Evolutionary conservation across 2,797 vertebrate genomes (phyloP).

Genomic region (Oreortyx pictus): DNA sequence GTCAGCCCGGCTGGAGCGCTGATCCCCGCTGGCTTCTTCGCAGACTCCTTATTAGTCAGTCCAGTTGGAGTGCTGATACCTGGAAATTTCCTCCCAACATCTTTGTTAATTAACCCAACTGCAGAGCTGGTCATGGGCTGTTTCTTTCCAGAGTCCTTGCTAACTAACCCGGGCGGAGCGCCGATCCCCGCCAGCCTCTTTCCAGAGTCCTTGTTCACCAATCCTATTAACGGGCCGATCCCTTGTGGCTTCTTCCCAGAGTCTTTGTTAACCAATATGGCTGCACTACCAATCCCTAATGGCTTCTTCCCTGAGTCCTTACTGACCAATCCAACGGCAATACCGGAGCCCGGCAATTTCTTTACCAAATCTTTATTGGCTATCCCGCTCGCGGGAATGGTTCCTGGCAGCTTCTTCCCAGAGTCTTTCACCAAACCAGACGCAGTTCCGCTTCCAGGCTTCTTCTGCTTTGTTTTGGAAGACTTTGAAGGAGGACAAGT

Average conservation of each 20-base stretch:
- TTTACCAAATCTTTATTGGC: slow-evolving; percentile 79
- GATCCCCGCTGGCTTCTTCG: slow-evolving; percentile 76
- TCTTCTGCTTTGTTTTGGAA: slow-evolving; percentile 90
- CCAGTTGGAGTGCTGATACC: slow-evolving; percentile 69
- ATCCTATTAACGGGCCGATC: slow-evolving; percentile 72
- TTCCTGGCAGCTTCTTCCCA: slow-evolving; percentile 72
- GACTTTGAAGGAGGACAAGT: slow-evolving; percentile 95
- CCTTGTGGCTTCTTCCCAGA: slow-evolving; percentile 76
- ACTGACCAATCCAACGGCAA: slow-evolving; percentile 73
- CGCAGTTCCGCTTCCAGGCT: slow-evolving; percentile 60
- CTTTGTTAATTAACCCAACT: slow-evolving; percentile 77
- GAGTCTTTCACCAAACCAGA: slow-evolving; percentile 77
- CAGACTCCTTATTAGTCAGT: slow-evolving; percentile 73
- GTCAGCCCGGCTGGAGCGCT: slow-evolving; percentile 69
- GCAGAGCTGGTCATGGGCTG: slow-evolving; percentile 71
- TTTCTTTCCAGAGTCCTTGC: slow-evolving; percentile 79
- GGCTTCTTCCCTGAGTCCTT: slow-evolving; percentile 82
- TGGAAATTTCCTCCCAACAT: slow-evolving; percentile 74
- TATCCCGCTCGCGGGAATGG: slow-evolving; percentile 64
- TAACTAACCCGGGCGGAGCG: slow-evolving; percentile 65
- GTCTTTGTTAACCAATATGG: slow-evolving; percentile 80
- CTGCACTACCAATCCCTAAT: slow-evolving; percentile 71
- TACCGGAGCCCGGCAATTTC: slow-evolving; percentile 73
- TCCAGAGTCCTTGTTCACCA: slow-evolving; percentile 77
- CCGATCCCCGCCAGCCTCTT: slow-evolving; percentile 77